Conservation (phyloP, 2,888 invertebrate species). For the Scaptomyza flava region DNA sequence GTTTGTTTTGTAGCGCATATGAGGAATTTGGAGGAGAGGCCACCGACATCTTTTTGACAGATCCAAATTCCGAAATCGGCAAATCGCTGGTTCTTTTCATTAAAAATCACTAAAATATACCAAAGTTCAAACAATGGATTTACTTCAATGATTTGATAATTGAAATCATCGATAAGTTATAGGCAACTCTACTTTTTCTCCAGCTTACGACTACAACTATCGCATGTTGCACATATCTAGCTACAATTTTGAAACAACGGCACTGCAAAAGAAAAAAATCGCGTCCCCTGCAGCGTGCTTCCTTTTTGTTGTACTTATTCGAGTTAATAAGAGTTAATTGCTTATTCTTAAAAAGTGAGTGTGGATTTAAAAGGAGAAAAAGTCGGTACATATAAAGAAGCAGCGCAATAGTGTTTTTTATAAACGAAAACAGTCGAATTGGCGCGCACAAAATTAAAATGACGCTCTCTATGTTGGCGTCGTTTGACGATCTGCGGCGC, state of each 20-base stretch:
- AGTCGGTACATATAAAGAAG: not conserved
- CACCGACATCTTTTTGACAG: slow-evolving; percentile 48
- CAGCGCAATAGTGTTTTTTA: not conserved
- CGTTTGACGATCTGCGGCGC: slow-evolving; percentile 90
- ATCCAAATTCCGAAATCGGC: slow-evolving; percentile 15
- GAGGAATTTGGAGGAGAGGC: slow-evolving; percentile 68
- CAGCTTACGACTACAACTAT: not conserved
- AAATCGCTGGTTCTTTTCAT: slow-evolving; percentile 1
- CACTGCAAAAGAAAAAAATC: slow-evolving; percentile 49
- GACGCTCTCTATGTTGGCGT: slow-evolving; percentile 88
- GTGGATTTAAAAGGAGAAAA: slow-evolving; percentile 1
- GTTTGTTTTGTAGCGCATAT: slow-evolving; percentile 83
- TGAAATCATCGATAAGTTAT: not conserved
- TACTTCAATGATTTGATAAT: not conserved
- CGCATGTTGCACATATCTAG: slow-evolving; percentile 33
- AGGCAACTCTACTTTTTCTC: not conserved
- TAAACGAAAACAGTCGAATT: slow-evolving; percentile 19
- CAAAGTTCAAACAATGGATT: slow-evolving; percentile 3
- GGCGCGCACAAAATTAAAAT: slow-evolving; percentile 62
- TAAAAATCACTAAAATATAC: slow-evolving; percentile 4
- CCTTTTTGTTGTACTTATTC: slow-evolving; percentile 38
- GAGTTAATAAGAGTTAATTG: slow-evolving; percentile 16
- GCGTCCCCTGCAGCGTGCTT: slow-evolving; percentile 70
- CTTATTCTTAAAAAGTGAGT: not conserved
- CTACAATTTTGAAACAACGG: slow-evolving; percentile 68